Evolutionary conservation across 2,888 invertebrate species (phyloP).

Genomic region (Chelonus formosanus): DNA sequence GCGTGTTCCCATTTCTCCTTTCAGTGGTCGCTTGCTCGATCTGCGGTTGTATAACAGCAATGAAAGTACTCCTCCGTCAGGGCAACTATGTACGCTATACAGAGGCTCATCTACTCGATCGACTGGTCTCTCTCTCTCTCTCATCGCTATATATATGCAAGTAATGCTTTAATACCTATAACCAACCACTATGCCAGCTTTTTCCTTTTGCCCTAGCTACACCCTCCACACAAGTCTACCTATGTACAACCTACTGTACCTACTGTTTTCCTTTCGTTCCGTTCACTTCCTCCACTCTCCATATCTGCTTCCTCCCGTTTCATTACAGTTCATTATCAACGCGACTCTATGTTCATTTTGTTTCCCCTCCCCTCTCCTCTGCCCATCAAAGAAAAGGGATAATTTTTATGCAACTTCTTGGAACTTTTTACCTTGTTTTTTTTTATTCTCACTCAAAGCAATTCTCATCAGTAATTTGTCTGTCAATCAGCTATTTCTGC

Average conservation of each 20-base stretch:
- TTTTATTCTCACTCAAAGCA: too few species aligned
- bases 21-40: conserved; percentile 51
- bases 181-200: conserved; percentile 1
- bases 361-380: too few species aligned
- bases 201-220: conserved; percentile 8
- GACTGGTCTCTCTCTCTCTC: conserved; percentile 19
- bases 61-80: conserved; percentile 55
- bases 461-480: background rate
- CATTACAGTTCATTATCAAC: background rate
- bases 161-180: conserved; percentile 5
- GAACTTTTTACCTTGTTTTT: too few species aligned
- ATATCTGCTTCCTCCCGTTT: background rate
- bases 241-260: too few species aligned
- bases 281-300: conserved; percentile 21
- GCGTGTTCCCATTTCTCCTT: conserved; percentile 59
- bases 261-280: conserved; percentile 31
- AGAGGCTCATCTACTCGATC: conserved; percentile 35
- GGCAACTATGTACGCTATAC: conserved; percentile 33
- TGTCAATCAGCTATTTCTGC: background rate
- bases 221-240: conserved; percentile 2
- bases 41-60: conserved; percentile 60
- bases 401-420: too few species aligned
- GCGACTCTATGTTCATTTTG: too few species aligned
- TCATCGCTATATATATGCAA: too few species aligned
- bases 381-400: too few species aligned